These are phyloP conservation scores for Athalia cordata DNA, from an alignment of 2,888 invertebrate species.

Conservation along the genomic window DNA sequence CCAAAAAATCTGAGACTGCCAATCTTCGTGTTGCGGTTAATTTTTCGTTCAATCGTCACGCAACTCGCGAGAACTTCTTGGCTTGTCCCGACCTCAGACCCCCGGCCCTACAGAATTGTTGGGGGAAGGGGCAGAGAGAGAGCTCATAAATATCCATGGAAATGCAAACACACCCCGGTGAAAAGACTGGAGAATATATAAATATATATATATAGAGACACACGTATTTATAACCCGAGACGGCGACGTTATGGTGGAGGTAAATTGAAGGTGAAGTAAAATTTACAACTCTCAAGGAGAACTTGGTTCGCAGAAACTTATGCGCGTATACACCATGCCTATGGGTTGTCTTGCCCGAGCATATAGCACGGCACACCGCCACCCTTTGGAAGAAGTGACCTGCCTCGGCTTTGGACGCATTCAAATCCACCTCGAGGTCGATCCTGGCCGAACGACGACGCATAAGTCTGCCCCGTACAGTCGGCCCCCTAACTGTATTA, in stretches of 20 bases:
- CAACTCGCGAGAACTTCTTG: no score
- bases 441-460: conserved; percentile 11
- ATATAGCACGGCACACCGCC: no score
- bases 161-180: conserved; percentile 26
- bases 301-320: conserved; percentile 47
- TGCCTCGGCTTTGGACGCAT: no score
- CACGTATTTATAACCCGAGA: background rate
- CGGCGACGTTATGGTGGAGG: background rate
- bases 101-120: background rate
- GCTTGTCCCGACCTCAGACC: background rate
- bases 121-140: background rate
- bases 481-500: conserved; percentile 53
- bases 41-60: no score
- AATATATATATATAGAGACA: background rate
- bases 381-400: no score
- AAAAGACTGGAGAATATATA: background rate
- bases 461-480: conserved; percentile 8
- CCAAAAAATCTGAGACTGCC: no score
- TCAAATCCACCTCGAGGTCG: background rate
- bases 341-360: no score
- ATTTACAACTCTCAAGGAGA: conserved; percentile 23
- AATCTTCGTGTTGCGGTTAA: no score
- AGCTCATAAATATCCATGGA: conserved; percentile 40
- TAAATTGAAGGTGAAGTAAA: conserved; percentile 22
- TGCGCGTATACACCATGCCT: no score